phyloP scores from a whole-genome alignment of 2,797 vertebrate species.

The Liparis tanakae region DNA sequence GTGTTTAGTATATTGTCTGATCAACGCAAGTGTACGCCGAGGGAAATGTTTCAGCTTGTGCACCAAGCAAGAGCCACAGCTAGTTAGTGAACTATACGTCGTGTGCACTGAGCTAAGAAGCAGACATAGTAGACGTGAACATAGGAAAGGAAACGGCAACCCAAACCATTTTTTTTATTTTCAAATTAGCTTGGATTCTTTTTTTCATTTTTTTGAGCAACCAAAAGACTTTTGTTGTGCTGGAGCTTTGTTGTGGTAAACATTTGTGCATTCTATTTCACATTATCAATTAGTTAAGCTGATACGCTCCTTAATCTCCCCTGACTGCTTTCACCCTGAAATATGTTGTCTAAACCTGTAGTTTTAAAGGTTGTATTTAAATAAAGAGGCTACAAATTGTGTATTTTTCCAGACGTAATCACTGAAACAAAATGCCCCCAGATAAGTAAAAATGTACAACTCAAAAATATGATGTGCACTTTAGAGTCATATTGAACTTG shows the following conservation, averaged over 20 bases:
- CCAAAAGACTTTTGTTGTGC: constrained; percentile 24
- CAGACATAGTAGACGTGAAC: constrained; percentile 37
- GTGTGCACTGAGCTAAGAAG: constrained; percentile 17
- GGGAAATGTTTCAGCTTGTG: neutral
- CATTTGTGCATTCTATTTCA: constrained; percentile 22
- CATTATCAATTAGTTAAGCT: constrained; percentile 44
- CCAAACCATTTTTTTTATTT: constrained; percentile 27
- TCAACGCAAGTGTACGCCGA: neutral
- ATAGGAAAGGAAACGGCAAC: constrained; percentile 55
- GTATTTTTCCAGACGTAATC: constrained; percentile 18
- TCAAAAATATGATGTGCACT: neutral
- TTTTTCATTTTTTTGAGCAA: constrained; percentile 33
- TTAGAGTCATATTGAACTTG: neutral
- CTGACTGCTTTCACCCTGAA: constrained; percentile 19
- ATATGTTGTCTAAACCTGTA: constrained; percentile 19
- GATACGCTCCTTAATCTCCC: constrained; percentile 27
- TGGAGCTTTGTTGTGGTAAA: constrained; percentile 61
- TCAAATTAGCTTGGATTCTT: constrained; percentile 42
- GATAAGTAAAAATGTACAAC: neutral
- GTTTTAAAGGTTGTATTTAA: constrained; percentile 28
- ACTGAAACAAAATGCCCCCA: constrained; percentile 7
- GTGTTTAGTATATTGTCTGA: neutral
- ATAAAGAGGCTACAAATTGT: constrained; percentile 21
- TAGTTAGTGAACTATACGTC: constrained; percentile 5
- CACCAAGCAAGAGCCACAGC: neutral